These are phyloP conservation scores for Camptogramma bilineatum DNA, from an alignment of 2,888 invertebrate genomes.

Conservation along the genomic window DNA sequence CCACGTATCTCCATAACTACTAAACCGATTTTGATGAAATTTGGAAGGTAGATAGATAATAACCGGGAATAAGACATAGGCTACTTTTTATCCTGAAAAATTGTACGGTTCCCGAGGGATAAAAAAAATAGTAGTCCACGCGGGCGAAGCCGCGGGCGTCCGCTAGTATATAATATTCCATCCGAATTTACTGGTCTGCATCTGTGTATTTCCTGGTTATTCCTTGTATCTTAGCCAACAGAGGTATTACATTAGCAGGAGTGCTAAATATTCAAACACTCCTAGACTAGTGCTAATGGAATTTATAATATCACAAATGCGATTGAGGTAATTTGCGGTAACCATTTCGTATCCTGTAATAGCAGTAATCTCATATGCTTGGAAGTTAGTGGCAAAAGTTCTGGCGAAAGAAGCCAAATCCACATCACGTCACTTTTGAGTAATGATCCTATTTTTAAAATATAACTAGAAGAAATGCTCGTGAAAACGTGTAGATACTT, in stretches of 20 bases:
- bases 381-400: no score
- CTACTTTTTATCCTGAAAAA: no score
- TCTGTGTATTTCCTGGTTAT: neutral
- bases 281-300: conserved; percentile 53
- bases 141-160: no score
- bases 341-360: neutral
- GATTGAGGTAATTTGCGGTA: conserved; percentile 1
- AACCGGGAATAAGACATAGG: no score
- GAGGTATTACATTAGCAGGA: conserved; percentile 24
- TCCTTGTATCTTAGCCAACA: neutral
- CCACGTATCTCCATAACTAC: no score
- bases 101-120: no score
- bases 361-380: neutral
- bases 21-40: no score
- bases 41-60: no score
- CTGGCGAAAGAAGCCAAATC: no score
- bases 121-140: no score
- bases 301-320: conserved; percentile 51
- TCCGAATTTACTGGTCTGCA: neutral
- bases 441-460: no score
- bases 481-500: neutral
- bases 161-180: neutral
- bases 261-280: conserved; percentile 52
- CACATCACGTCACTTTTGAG: no score
- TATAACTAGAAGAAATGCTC: neutral